Evolutionary conservation across 2,797 vertebrate genomes (phyloP).

Genomic region (Poeciliopsis turneri): DNA sequence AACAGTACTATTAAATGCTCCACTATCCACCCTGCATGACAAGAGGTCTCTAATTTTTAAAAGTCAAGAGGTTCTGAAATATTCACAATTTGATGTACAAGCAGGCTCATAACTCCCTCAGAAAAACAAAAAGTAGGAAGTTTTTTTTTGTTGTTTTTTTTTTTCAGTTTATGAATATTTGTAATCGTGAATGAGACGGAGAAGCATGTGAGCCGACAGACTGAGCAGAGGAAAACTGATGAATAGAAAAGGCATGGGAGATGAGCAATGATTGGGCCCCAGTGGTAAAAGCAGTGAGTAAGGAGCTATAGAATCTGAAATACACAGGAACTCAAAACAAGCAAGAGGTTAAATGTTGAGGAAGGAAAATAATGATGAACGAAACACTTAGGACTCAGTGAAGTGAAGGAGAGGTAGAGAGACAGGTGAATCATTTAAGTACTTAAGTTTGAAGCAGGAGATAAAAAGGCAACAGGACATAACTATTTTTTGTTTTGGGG

Average conservation of each 20-base stretch:
- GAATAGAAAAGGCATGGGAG: slow-evolving; percentile 12
- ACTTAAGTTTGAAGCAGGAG: slow-evolving; percentile 9
- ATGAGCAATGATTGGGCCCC: slow-evolving; percentile 24
- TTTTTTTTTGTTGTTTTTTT: neutral
- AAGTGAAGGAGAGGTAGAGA: neutral
- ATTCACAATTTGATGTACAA: slow-evolving; percentile 31
- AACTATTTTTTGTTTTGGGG: slow-evolving; percentile 1
- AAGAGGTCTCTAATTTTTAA: neutral
- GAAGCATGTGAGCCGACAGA: slow-evolving; percentile 20
- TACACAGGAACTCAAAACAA: slow-evolving; percentile 20
- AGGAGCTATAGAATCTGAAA: slow-evolving; percentile 36
- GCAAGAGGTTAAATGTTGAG: neutral
- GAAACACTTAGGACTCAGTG: slow-evolving; percentile 7
- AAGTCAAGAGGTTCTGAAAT: slow-evolving; percentile 3
- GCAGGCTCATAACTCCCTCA: slow-evolving; percentile 4
- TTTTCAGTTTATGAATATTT: slow-evolving; percentile 15
- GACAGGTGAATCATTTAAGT: slow-evolving; percentile 19
- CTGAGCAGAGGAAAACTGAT: slow-evolving; percentile 9
- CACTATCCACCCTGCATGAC: neutral
- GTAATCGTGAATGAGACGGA: slow-evolving; percentile 27
- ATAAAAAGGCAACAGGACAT: neutral
- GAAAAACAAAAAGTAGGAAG: slow-evolving; percentile 5
- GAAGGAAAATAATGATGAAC: slow-evolving; percentile 19
- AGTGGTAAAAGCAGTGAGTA: slow-evolving; percentile 42
- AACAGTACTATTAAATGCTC: neutral